Evolutionary conservation across 2,797 vertebrate species (phyloP).

Genomic region (Oreochromis mossambicus): DNA sequence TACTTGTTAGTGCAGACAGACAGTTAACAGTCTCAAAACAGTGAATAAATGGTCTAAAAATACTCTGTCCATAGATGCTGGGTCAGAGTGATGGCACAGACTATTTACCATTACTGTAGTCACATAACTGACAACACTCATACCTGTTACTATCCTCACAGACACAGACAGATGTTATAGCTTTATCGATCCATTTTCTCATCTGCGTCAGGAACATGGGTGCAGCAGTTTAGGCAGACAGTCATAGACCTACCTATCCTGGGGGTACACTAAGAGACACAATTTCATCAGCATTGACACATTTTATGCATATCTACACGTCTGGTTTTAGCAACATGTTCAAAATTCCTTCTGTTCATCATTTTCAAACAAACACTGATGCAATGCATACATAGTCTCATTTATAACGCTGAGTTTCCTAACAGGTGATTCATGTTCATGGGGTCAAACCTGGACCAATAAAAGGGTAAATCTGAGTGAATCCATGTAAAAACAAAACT

Average conservation of each 20-base stretch:
- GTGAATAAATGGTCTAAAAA: constrained; percentile 2
- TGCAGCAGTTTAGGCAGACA: neutral
- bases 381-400: neutral
- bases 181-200: neutral
- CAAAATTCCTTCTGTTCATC: neutral
- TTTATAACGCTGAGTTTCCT: neutral
- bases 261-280: neutral
- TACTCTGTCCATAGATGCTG: neutral
- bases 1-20: neutral
- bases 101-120: neutral
- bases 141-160: neutral
- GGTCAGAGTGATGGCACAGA: neutral
- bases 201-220: neutral
- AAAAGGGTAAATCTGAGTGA: fast-evolving
- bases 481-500: neutral
- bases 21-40: neutral
- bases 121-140: neutral
- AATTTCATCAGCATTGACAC: neutral
- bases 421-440: neutral
- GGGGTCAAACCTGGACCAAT: neutral
- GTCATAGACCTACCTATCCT: neutral
- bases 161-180: neutral
- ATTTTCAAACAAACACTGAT: neutral
- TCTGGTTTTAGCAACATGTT: neutral
- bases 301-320: neutral